Evolutionary conservation across 92 coral and sea anemone species (phyloP).

Genomic region (Umimayanthus kanabou): DNA sequence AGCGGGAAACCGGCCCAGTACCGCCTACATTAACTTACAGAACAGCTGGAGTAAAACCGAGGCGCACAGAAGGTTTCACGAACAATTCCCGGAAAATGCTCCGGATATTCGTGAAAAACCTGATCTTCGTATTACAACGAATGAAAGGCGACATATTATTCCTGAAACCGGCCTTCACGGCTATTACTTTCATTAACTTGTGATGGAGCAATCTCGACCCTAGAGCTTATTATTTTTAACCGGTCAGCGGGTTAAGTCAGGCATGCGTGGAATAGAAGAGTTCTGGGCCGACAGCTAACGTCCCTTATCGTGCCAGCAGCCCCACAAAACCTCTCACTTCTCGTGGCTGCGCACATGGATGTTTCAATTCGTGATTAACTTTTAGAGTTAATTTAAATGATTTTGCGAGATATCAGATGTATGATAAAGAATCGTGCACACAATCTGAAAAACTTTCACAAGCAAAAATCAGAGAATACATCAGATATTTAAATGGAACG

Average conservation of each 20-base stretch:
- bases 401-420: no score
- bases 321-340: no score
- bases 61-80: conserved; percentile 86
- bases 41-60: conserved; percentile 84
- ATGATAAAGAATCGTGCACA: no score
- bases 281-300: background rate
- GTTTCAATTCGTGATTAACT: no score
- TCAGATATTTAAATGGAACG: no score
- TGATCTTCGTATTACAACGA: conserved; percentile 91
- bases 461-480: no score
- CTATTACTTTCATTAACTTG: conserved; percentile 74
- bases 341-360: no score
- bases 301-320: no score
- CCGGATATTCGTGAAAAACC: conserved; percentile 97
- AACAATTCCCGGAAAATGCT: conserved; percentile 90
- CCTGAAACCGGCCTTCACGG: conserved; percentile 95
- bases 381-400: no score
- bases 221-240: background rate
- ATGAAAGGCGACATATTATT: conserved; percentile 86
- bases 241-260: background rate
- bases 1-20: conserved; percentile 67
- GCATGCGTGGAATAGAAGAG: background rate
- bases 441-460: no score
- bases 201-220: background rate
- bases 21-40: conserved; percentile 74